Base-by-base conservation (phyloP, 2,113 vertebrate species). In the Petromus typicus region DNA sequence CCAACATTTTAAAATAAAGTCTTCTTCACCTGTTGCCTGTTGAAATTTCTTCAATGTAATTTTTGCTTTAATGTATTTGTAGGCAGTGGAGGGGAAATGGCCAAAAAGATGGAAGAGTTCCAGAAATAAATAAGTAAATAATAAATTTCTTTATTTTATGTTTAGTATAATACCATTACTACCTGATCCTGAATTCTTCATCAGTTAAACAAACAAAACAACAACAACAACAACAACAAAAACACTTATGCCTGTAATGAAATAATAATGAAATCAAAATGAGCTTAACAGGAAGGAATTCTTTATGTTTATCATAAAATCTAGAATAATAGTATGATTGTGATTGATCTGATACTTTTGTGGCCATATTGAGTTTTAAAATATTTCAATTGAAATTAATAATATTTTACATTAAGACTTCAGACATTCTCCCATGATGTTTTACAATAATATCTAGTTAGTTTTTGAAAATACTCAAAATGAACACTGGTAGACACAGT, bases 251-350 rank as follows among this genome's bases (percentile, higher is more conserved):
- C 75, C 23, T 69, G 1, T 80, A 85, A 67, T 17, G 73, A 84
- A 51, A 20, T 69, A 51, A 66, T 27, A 57, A 30, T 91, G 17
- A 93, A 75, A 75, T 95, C n/a, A 89, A 67, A 91, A 64, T 89
- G 84, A 14, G 32, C 64, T 43, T 54, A 61, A 80, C 1, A 85
- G 63, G 79, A 48, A 79, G 63, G 30, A 43, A 80, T 61, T 61
- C 54, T 79, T 59, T 40, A 64, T 23, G 40, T 6, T 88, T 73
- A 79, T 20, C 57, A 48, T 48, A 54, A 80, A 89, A 16, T 95
- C 45, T 17, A 66, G 56, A 80, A 88, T 11, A 79, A 5, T 14
- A 84, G 56, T 34, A 10, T 20, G 80, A 63, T 81, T 81, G 48
- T 67, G 30, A 1, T 32, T 69, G 30, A 91, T 69, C 57, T 57